A percentile compares a stretch with the other conserved stretches of the same genome.
These are phyloP conservation scores for Arctopsyche grandis DNA, from an alignment of 1,140 invertebrate species.

Conservation along the genomic window DNA sequence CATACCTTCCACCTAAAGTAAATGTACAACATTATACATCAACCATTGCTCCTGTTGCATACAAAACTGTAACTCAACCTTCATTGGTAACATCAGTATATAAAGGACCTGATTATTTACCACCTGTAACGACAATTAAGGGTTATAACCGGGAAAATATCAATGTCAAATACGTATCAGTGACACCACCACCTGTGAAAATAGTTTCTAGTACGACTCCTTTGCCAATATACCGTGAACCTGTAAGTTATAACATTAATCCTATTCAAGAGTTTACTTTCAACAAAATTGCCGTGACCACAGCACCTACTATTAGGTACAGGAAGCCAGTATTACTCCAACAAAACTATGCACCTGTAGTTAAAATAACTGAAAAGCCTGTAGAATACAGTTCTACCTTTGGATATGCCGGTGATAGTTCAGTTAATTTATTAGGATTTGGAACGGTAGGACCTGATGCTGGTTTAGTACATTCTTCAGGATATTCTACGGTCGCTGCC, in stretches of 20 bases:
- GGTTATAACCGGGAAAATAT: conserved; percentile 15
- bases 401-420: conserved; percentile 59
- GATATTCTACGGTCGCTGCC: conserved; percentile 53
- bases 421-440: conserved; percentile 60
- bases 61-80: conserved; percentile 23
- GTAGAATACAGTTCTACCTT: conserved; percentile 59
- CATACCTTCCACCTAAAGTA: conserved; percentile 46
- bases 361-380: conserved; percentile 53
- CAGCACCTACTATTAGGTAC: conserved; percentile 54
- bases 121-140: conserved; percentile 52
- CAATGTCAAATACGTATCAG: conserved; percentile 30
- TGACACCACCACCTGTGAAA: conserved; percentile 34
- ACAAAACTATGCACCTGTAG: conserved; percentile 46
- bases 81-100: conserved; percentile 54
- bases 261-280: conserved; percentile 50
- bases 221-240: conserved; percentile 34
- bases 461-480: conserved; percentile 56
- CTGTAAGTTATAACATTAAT: conserved; percentile 44
- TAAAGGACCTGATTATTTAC: conserved; percentile 60
- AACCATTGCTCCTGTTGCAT: conserved; percentile 1
- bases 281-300: conserved; percentile 42
- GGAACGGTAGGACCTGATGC: conserved; percentile 60
- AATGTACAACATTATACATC: conserved; percentile 6
- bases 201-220: conserved; percentile 38
- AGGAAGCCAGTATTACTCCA: conserved; percentile 52